phyloP scores from a whole-genome alignment of 1,140 invertebrate genomes.

The Condylostylus longicornis region DNA sequence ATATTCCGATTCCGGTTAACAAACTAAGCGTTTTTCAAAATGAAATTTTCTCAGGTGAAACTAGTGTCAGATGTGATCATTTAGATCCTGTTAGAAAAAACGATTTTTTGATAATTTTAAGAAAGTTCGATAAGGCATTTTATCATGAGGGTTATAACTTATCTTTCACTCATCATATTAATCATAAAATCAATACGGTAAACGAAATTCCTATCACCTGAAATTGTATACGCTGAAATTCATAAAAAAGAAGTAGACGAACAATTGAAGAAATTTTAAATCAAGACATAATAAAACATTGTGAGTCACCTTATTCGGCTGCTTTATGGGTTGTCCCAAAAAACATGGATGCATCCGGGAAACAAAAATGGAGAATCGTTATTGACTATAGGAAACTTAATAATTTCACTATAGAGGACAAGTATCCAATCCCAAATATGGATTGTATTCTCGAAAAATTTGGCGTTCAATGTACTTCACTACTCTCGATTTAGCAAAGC shows the following conservation, averaged over 20 bases:
- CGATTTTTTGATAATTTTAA: no score
- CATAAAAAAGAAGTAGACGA: slow-evolving; percentile 5
- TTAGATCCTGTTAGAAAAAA: no score
- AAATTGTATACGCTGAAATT: slow-evolving; percentile 1
- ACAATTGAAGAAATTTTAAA: slow-evolving; percentile 3
- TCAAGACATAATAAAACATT: slow-evolving; percentile 1
- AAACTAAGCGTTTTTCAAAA: no score
- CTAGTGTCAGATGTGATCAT: no score
- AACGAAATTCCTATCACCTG: no score
- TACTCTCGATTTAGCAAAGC: slow-evolving; percentile 31
- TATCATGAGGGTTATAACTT: no score
- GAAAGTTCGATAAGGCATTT: no score
- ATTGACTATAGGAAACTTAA: slow-evolving; percentile 31
- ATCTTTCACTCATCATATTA: no score
- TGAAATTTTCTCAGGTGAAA: no score
- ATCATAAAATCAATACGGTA: no score
- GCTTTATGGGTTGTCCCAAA: slow-evolving; percentile 5
- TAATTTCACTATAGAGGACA: slow-evolving; percentile 28
- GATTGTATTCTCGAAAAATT: slow-evolving; percentile 27
- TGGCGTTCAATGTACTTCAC: slow-evolving; percentile 25
- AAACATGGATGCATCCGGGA: slow-evolving; percentile 10
- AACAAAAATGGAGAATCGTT: slow-evolving; percentile 16
- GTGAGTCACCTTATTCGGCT: not conserved
- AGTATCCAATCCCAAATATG: slow-evolving; percentile 34
- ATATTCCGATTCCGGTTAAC: no score